Evolutionary conservation across 2,797 vertebrate species (phyloP), one percentile per base, ranked within the genome.

Genomic region (Borostomias antarcticus): DNA sequence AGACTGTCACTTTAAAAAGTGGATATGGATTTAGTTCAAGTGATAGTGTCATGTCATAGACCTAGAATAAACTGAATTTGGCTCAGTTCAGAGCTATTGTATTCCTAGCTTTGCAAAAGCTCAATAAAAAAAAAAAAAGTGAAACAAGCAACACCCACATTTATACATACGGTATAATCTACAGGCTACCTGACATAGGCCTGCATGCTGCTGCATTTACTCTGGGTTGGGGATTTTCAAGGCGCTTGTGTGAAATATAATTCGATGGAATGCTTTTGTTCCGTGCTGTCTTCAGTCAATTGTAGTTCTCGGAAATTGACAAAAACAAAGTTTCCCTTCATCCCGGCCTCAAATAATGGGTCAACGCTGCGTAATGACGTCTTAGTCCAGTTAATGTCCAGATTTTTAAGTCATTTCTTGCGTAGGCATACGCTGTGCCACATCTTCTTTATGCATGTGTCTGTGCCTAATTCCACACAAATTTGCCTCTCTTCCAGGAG

Each of bases 401-500:
- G 9, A 21, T 37, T 40, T 25, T 23, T 40, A 11, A 21, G 8
- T 15, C 5, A 15, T 28, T 5, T 33, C 37, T 28, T n/a, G 37
- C 15, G 15, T 5, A 45, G 40, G 40, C n/a, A 17, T 45, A n/a
- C n/a, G 5, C 40, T 43, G 1, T 67, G 33, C 26, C 33, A 26
- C 63, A 62, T 56, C 23, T 43, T 50, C 5, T 57, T 62, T 3
- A 2, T 35, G 67, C 48, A 59, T 54, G 64, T 5, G 33, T 47
- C 11, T n/a, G 28, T 29, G 11, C n/a, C 40, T 77, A 53, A 63
- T 30, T 59, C 25, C 17, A 23, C 57, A 54, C 47, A 33, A 60
- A 23, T 48, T 2, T 64, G 30, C 21, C 47, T 77, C 8, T 72
- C 54, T 78, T 75, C 4, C 87, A 98, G 97, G 93, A 93, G 97